Evolutionary conservation across 2,797 vertebrate species (phyloP).

Genomic region (Lutjanus argentimaculatus): DNA sequence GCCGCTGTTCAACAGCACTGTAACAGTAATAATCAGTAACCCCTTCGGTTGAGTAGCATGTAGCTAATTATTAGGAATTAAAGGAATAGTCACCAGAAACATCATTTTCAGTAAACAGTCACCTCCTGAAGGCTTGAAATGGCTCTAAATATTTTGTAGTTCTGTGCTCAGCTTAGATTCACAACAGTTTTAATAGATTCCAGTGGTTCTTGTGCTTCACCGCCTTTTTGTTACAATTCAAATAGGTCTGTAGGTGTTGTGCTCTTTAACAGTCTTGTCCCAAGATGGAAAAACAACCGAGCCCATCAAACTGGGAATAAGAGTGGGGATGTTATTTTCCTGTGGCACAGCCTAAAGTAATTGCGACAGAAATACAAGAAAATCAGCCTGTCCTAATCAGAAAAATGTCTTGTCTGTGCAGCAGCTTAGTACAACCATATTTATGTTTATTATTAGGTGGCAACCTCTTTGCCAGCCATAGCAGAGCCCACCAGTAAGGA

Average conservation of each 20-base stretch:
- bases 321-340: neutral
- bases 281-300: neutral
- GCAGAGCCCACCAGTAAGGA: too few relatives aligned
- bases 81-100: slow-evolving; percentile 19
- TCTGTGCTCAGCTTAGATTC: neutral
- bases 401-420: too few relatives aligned
- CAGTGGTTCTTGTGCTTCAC: too few relatives aligned
- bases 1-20: slow-evolving; percentile 5
- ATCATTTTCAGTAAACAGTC: slow-evolving; percentile 23
- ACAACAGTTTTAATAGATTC: neutral
- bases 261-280: neutral
- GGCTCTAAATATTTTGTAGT: neutral
- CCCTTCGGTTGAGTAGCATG: slow-evolving; percentile 12
- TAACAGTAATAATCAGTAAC: neutral
- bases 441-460: too few relatives aligned
- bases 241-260: neutral
- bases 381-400: too few relatives aligned
- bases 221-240: neutral
- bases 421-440: too few relatives aligned
- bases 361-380: neutral
- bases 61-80: slow-evolving; percentile 11
- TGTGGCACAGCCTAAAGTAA: neutral
- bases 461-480: too few relatives aligned
- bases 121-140: slow-evolving; percentile 6
- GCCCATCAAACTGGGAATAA: neutral